Evolutionary conservation across 2,113 vertebrate species (phyloP), one percentile per base, ranked within the genome.

Genomic region (Cettia cetti): DNA sequence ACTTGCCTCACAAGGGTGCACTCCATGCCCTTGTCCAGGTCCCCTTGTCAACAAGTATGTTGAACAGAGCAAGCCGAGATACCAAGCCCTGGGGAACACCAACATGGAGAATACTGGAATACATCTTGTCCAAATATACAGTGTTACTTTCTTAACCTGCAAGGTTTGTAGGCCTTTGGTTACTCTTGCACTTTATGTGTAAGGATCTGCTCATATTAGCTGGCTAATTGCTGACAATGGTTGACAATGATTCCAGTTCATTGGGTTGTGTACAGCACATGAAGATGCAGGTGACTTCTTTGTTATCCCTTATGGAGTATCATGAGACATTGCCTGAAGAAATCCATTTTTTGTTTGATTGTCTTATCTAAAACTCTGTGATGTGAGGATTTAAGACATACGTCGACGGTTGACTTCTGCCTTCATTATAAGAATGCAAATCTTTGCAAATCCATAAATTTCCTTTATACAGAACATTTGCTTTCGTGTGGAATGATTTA

Each of bases 1-100:
- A 60, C n/a, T 18, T 31, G 14, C 16, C 11, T 40, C 31, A 26
- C 13, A 42, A 31, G 53, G 23, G 16, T 60, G 45, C 17, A 10
- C 7, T 39, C 0, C 0, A 44, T 15, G 11, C 16, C 11, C 11
- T 60, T 82, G 33, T 45, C 16, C n/a, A 53, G 13, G 16, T 52
- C 13, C 5, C 5, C 18, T 44, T 0, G 0, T 60, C 16, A 45
- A 5, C 31, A 53, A 39, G 11, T 9, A 17, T 45, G 20, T 15
- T 52, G 39, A 52, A 66, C 28, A 52, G 57, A 82, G 9, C 13
- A 33, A 33, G 24, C 11, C 20, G 15, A 0, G 0, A 2, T 40
- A 35, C 39, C 22, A n/a, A 82, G 53, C 21, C 31, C 40, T 47
- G 20, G 24, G 13, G 15, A 45, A 12, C 23, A 21, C 19, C 52